Evolutionary conservation across 1,140 invertebrate genomes (phyloP), one percentile per base, ranked within the genome.

Genomic region (Psix sp.): DNA sequence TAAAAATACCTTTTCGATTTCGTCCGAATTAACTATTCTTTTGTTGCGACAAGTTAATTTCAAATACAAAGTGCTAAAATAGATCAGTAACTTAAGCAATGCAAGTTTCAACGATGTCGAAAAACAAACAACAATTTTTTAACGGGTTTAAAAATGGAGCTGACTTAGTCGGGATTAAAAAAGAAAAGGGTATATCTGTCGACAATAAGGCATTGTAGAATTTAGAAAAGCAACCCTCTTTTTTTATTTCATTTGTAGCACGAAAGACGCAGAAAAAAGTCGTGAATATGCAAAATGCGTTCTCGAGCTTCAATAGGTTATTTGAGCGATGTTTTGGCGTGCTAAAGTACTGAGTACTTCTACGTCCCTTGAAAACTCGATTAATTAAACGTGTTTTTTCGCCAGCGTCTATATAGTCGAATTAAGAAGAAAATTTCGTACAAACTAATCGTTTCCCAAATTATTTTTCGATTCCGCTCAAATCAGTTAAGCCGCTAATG

Each of bases 271-370:
- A 43, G 38, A 42, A 29, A 29, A 48, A 63, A 42, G 16, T 63
- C 46, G 29, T 52, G 59, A 63, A 65, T 65, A 65, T 65, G 43
- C 48, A 52, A 5, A 38, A 52, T 42, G 46, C 39, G 54, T 52
- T 18, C 48, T 52, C 48, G 33, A 45, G 60, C 15, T 52, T 52
- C 42, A 52, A 65, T 40, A 52, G 40, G 15, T 54, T 65, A 65
- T 54, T 65, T 46, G 36, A 54, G 59, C 20, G 15, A 51, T 45
- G 59, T 51, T 51, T 63, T 33, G 9, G 3, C 29, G 29, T 16
- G n/a, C 33, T 15, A 45, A 43, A 65, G 60, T 38, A 45, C 40
- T 48, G 16, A 45, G 20, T 36, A 36, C 20, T 42, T 51, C 3
- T 26, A 11, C 10, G 45, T 52, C 59, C 39, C 48, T 63, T 38